A percentile compares a stretch with the other conserved stretches of the same genome.
These are phyloP conservation scores for Cacoxenus indagator DNA, from an alignment of 2,888 invertebrate genomes.

Conservation along the genomic window DNA sequence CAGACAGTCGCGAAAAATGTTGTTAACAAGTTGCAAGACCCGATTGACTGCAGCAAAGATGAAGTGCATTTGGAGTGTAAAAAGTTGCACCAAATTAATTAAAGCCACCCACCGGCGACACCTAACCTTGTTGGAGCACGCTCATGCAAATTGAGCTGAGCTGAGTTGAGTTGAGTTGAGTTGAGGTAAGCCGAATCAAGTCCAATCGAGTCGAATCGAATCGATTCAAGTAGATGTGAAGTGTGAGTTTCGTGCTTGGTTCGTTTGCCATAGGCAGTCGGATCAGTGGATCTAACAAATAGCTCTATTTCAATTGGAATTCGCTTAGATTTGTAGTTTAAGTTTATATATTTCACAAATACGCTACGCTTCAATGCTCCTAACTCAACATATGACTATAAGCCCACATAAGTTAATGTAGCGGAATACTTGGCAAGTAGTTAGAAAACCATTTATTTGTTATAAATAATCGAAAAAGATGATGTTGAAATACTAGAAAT, in stretches of 20 bases:
- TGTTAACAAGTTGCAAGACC: slow-evolving; percentile 13
- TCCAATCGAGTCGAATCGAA: not conserved
- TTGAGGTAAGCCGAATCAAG: not conserved
- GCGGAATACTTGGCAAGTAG: no score
- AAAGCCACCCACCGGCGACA: slow-evolving; percentile 51
- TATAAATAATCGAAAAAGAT: no score
- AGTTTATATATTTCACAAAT: no score
- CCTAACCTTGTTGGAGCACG: slow-evolving; percentile 15
- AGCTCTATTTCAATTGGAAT: slow-evolving; percentile 20
- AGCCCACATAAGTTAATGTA: no score
- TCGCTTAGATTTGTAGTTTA: no score
- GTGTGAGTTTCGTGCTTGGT: not conserved
- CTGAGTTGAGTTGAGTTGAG: not conserved
- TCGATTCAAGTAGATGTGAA: not conserved
- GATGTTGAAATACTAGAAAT: no score
- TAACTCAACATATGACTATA: no score
- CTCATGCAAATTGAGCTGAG: not conserved
- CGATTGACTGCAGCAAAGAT: not conserved
- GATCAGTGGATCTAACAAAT: slow-evolving; percentile 11
- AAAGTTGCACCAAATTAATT: slow-evolving; percentile 62
- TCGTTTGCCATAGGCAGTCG: not conserved
- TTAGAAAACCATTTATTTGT: no score
- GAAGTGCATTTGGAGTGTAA: slow-evolving; percentile 39
- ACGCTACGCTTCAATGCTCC: no score
- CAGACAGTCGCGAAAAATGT: not conserved